A percentile compares a stretch with the other conserved stretches of the same genome.
Conservation (phyloP, 2,888 invertebrate genomes). For the Hypomecis atomaria region DNA sequence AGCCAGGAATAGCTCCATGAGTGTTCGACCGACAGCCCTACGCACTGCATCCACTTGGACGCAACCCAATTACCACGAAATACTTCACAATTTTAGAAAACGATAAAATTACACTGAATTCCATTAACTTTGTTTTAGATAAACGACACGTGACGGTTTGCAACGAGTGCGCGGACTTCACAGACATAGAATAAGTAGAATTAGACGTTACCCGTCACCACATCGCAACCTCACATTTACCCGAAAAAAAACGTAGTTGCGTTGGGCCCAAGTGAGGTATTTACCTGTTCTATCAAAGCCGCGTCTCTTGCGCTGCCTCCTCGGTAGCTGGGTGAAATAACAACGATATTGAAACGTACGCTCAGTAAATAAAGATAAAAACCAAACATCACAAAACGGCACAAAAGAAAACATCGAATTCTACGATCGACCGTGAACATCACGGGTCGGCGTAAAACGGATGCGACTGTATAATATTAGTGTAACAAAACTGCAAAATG, state of each 20-base stretch:
- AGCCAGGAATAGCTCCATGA: constrained; percentile 60
- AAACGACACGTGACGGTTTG: constrained; percentile 28
- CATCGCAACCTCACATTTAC: constrained; percentile 47
- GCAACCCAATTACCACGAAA: constrained; percentile 72
- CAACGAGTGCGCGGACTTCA: constrained; percentile 34
- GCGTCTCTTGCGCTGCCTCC: constrained; percentile 85
- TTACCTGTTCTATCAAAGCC: constrained; percentile 86
- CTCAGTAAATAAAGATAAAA: constrained; percentile 79
- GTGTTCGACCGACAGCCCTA: constrained; percentile 67
- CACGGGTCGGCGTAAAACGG: constrained; percentile 60
- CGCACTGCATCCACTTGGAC: constrained; percentile 76
- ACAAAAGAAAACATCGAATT: constrained; percentile 73
- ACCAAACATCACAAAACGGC: constrained; percentile 83
- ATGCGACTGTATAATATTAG: constrained; percentile 73
- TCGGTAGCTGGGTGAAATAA: constrained; percentile 85
- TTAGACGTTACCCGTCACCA: constrained; percentile 52
- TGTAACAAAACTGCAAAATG: constrained; percentile 80
- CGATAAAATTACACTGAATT: constrained; percentile 44
- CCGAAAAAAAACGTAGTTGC: constrained; percentile 54
- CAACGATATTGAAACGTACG: constrained; percentile 82
- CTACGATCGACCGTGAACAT: constrained; percentile 46
- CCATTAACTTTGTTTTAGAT: constrained; percentile 33
- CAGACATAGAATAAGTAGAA: constrained; percentile 42
- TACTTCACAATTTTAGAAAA: constrained; percentile 44
- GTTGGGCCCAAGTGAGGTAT: constrained; percentile 76